These are phyloP conservation scores for Cynodonichthys magdalenae DNA, from an alignment of 2,797 vertebrate species.

Conservation along the genomic window DNA sequence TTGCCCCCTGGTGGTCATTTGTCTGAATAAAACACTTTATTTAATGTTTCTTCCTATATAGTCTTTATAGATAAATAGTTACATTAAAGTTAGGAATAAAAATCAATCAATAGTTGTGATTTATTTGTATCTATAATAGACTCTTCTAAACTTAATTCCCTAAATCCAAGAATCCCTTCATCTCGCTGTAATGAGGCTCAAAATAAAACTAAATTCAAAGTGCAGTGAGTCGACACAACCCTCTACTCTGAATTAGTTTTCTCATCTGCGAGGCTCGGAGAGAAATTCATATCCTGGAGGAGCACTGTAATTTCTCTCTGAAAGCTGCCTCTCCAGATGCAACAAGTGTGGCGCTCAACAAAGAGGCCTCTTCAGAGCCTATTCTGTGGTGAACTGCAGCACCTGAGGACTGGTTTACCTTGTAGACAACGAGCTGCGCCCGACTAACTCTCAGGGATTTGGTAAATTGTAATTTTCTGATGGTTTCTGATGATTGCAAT, in stretches of 20 bases:
- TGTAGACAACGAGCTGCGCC: constrained; percentile 56
- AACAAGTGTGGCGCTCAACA: constrained; percentile 19
- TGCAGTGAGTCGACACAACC: constrained; percentile 29
- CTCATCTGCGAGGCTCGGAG: constrained; percentile 23
- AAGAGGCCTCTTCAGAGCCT: constrained; percentile 43
- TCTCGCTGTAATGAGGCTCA: constrained; percentile 26
- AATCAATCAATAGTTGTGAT: too few species aligned
- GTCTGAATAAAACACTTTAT: too few species aligned
- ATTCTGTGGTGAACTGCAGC: constrained; percentile 19
- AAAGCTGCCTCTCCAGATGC: constrained; percentile 31
- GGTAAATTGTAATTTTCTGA: constrained; percentile 58
- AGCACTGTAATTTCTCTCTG: constrained; percentile 11
- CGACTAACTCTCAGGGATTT: constrained; percentile 55
- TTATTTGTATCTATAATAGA: too few species aligned
- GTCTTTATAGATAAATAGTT: too few species aligned
- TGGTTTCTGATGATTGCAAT: too few species aligned
- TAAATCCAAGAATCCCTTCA: constrained; percentile 21
- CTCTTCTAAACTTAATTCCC: too few species aligned
- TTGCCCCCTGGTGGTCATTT: too few species aligned
- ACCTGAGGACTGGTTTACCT: constrained; percentile 47
- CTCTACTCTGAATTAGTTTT: constrained; percentile 50
- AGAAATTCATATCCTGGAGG: constrained; percentile 33
- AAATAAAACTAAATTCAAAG: constrained; percentile 35
- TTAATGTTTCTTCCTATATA: too few species aligned
- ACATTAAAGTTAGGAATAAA: too few species aligned